Base-by-base conservation (phyloP, 64 coral and sea anemone species). In the Stichodactyla helianthus region DNA sequence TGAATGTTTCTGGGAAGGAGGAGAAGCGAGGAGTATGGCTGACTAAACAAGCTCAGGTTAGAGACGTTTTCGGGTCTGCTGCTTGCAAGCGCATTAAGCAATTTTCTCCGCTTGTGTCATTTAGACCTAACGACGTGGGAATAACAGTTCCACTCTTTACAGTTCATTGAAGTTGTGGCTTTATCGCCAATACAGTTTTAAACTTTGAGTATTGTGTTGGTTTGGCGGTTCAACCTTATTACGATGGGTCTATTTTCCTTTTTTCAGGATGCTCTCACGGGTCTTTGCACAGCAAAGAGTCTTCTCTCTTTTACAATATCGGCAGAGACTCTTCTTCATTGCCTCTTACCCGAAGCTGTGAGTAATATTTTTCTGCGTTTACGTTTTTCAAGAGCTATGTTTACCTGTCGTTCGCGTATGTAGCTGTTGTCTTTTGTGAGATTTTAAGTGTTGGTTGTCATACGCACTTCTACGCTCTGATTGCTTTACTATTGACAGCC, bases 391-490 rank as follows among this genome's bases (percentile, higher is more conserved):
- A 81, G 78, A 81, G 50, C 52, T 53, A 16, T 81, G 78, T 81
- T 81, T 81, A 81, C 78, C 10, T 81, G 78, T 81, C 52, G 78
- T 54, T 81, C 51, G 35, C 52, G 50, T 52, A 81, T 52, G 78
- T 54, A 51, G 78, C 53, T 28, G 50, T 81, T 81, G 78, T 81
- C 50, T 81, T 81, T 81, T 23, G 35, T 81, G 78, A 23, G 17
- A 74, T 74, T n/a, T 74, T 27, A 74, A 74, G 68, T 74, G 26
- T 7, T 54, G n/a, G 78, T 53, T 81, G 78, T 81, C 78, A 74
- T 19, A 81, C 78, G 53, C 51, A 81, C 78, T 81, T 81, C 26
- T 52, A 81, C 78, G 78, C n/a, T 81, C 78, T 81, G 78, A 81
- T 81, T 81, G 50, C 78, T 81, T 81, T 52, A 81, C 78, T 81